Base-by-base conservation (phyloP, 1,140 invertebrate species). In the Hydropsyche tenuis region DNA sequence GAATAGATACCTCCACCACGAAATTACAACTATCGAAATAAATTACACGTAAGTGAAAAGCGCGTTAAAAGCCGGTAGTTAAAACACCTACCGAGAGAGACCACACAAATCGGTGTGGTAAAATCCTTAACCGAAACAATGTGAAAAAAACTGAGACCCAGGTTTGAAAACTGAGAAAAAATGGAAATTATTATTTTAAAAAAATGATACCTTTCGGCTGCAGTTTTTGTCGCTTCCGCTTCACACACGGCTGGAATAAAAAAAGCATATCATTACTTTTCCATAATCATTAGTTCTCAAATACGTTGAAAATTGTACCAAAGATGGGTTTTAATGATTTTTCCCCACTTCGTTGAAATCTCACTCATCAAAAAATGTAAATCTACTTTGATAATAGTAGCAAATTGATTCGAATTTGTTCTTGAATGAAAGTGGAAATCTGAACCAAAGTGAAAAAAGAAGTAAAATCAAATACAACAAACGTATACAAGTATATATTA, bases 101-200 rank as follows among this genome's bases (percentile, higher is more conserved):
- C 76, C 76, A 77, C 76, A 77, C 76, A 73, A 77, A 77, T 56
- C 63, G 51, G 69, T 30, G 25, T 60, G 45, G 62, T 71, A 66
- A 76, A 76, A 76, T 68, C 64, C 46, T n/a, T 6, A 56, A 46
- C 51, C 43, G 48, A 25, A 4, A 48, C n/a, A 27, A 56, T 18
- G 25, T 51, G 4, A 65, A 65, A 65, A 65, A 65, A 65, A 43
- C 4, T 43, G 18, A 5, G 22, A 11, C 6, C 4, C 45, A 4
- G 22, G 4, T 11, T 20, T 14, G 43, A 43, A 65, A 42, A 43
- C n/a, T 48, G 14, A 48, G 22, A 22, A 43, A 30, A 65, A 16
- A 64, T 2, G 30, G 3, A 64, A 64, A 64, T 3, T 27, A n/a
- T n/a, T n/a, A n/a, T n/a, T n/a, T n/a, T n/a, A n/a, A n/a, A 56